Evolutionary conservation across 2,797 vertebrate species (phyloP).

Genomic region (Hipposideros larvatus): DNA sequence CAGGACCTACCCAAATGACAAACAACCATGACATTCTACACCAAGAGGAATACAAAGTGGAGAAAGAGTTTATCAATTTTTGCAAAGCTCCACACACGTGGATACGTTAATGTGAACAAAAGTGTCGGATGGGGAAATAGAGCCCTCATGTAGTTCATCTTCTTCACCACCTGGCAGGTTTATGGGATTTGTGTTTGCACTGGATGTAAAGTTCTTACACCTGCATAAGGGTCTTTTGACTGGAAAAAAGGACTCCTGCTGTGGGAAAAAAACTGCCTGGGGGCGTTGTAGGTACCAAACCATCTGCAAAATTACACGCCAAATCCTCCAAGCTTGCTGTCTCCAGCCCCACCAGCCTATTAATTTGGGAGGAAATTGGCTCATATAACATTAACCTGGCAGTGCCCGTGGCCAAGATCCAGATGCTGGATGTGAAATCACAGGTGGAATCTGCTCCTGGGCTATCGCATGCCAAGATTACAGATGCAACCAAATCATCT

Average conservation of each 20-base stretch:
- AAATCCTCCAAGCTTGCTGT: background rate
- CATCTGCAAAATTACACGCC: conserved; percentile 16
- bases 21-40: background rate
- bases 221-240: background rate
- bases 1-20: background rate
- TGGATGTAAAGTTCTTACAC: background rate
- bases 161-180: background rate
- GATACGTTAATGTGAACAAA: background rate
- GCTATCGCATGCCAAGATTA: background rate
- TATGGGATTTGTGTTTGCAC: background rate
- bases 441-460: background rate
- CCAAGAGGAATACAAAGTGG: background rate
- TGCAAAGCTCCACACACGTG: background rate
- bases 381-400: background rate
- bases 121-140: background rate
- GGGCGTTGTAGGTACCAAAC: conserved; percentile 4
- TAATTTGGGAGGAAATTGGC: conserved; percentile 21
- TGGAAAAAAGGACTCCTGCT: background rate
- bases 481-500: background rate
- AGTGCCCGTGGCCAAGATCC: background rate
- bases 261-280: background rate
- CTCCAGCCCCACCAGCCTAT: background rate
- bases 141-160: background rate
- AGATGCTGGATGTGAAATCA: conserved; percentile 24
- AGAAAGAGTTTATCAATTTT: background rate